Evolutionary conservation across 2,797 vertebrate genomes (phyloP), one percentile per base, ranked within the genome.

Genomic region (Chloroceryle amazona): DNA sequence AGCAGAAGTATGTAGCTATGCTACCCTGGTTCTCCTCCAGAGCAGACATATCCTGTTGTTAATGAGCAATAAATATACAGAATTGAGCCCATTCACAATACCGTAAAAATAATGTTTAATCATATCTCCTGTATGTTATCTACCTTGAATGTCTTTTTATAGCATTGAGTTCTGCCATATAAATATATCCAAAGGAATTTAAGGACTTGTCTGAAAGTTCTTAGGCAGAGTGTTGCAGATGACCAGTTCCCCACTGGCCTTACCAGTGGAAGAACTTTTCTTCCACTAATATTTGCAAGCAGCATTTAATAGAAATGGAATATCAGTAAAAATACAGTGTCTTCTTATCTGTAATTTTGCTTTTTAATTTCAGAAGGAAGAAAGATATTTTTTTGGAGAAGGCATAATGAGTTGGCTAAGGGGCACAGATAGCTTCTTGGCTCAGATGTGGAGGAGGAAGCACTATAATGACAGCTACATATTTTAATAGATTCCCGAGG

Each of bases 401-500:
- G n/a, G 29, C 74, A 23, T 47, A 14, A 87, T 67, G 81, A 65
- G 41, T 52, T 90, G n/a, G 26, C 49, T 86, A 49, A 88, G 29
- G 22, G 11, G 13, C 41, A 72, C 23, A 68, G 57, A 51, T n/a
- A 74, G 26, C 31, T 89, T 91, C 63, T 93, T 92, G 91, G 67
- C 86, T 92, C 26, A 81, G 5, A 70, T 46, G 29, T 63, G 55
- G 41, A 91, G 31, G 65, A 91, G 25, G 61, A 82, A 90, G 54
- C 33, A 54, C 21, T 82, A 20, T 46, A 61, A 62, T 78, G 60
- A 55, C 47, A 76, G 65, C 46, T 82, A 44, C 4, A 11, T 87
- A 80, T 84, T 94, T 96, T 78, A 84, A 76, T 49, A 91, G 37
- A 81, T 85, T 93, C 62, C 26, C 52, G 67, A 72, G 20, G n/a